phyloP scores from a whole-genome alignment of 1,140 invertebrate species.

The Sycobia sp. region DNA sequence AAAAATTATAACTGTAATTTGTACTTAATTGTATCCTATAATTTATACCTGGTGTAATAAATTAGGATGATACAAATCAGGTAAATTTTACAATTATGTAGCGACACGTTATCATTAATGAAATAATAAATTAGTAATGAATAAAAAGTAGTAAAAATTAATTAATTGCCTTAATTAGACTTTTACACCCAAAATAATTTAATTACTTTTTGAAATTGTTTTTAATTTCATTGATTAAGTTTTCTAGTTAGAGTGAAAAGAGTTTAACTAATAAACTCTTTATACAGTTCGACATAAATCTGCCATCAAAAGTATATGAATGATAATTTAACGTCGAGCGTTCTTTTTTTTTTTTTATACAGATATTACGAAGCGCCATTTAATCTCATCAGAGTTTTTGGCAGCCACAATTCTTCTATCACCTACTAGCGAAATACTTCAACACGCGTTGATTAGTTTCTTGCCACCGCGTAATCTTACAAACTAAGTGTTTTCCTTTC shows the following conservation, averaged over 20 bases:
- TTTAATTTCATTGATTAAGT: slow-evolving; percentile 13
- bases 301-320: slow-evolving; percentile 24
- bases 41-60: too few species aligned
- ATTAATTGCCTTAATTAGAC: neutral
- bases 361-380: slow-evolving; percentile 31
- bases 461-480: slow-evolving; percentile 18
- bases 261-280: slow-evolving; percentile 25
- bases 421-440: slow-evolving; percentile 21
- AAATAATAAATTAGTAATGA: slow-evolving; percentile 22
- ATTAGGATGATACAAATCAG: too few species aligned
- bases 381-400: slow-evolving; percentile 29
- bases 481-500: slow-evolving; percentile 10
- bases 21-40: too few species aligned
- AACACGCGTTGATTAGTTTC: slow-evolving; percentile 18
- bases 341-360: slow-evolving; percentile 27
- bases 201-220: slow-evolving; percentile 9
- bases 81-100: too few species aligned
- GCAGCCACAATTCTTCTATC: slow-evolving; percentile 19
- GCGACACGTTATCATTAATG: slow-evolving; percentile 7
- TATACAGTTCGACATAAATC: slow-evolving; percentile 23
- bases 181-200: slow-evolving; percentile 2
- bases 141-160: slow-evolving; percentile 18
- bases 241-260: slow-evolving; percentile 15
- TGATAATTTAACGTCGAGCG: slow-evolving; percentile 29
- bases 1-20: too few species aligned